Evolutionary conservation across 2,797 vertebrate species (phyloP).

Genomic region (Anniella stebbinsi): DNA sequence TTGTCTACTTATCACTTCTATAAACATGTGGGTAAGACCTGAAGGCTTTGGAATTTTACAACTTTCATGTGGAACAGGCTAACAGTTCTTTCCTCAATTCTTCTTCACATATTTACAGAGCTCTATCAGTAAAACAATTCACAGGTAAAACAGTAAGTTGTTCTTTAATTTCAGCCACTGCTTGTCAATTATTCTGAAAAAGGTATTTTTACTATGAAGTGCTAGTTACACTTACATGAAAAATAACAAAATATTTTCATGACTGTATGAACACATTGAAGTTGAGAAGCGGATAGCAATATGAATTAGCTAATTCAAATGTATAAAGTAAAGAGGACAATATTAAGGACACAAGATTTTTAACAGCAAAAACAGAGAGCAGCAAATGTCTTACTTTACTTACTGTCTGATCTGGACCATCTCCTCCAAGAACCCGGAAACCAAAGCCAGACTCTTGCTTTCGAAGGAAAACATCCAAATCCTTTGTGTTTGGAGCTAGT

Average conservation of each 20-base stretch:
- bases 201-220: not conserved
- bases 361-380: not conserved
- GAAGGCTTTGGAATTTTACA: not conserved
- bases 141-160: not conserved
- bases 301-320: not conserved
- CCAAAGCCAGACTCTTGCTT: constrained; percentile 98
- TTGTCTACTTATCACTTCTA: not conserved
- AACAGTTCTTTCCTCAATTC: not conserved
- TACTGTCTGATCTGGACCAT: constrained; percentile 96
- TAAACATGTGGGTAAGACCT: not conserved
- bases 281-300: not conserved
- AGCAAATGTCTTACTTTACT: constrained; percentile 65
- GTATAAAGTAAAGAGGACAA: not conserved
- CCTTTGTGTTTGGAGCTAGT: constrained; percentile 93
- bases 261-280: not conserved
- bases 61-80: not conserved
- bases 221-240: not conserved
- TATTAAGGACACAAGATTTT: not conserved
- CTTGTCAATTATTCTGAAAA: not conserved
- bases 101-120: not conserved
- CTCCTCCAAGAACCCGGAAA: constrained; percentile 96
- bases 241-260: not conserved
- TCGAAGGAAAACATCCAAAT: constrained; percentile 96
- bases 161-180: not conserved
- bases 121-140: not conserved